Base-by-base conservation (phyloP, 1,140 invertebrate species). In the Riptortus pedestris region DNA sequence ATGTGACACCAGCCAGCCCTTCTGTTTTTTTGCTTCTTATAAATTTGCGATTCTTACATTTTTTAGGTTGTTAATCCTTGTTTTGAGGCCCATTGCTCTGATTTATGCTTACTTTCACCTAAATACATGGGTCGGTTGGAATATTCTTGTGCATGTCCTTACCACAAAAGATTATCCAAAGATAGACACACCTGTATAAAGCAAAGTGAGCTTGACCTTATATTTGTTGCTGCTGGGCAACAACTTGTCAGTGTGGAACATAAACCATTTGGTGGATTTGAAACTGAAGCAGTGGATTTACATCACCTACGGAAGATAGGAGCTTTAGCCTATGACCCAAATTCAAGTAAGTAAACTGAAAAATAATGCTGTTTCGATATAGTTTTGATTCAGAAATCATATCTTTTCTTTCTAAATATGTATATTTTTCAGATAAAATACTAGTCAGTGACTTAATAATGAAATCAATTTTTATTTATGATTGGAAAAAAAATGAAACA, bases 51-150 rank as follows among this genome's bases (percentile, higher is more conserved):
- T n/a, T n/a, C n/a, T n/a, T n/a, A 38, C 14, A 38, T 58, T 66
- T 70, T 67, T 65, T 47, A 77, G 74, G 60, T 68, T n/a, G 18
- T 14, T 0, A 90, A 92, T 76, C 85, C 87, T 5, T 96, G 93
- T 72, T 70, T 70, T 20, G 67, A 74, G 51, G 74, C 80, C 31
- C 72, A 77, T 0, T 96, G 93, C 72, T 85, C 82, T 22, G 85
- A 95, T 71, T 72, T 96, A 20, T 96, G 93, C 70, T 73, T 96
- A 1, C 72, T 95, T 29, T 80, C 81, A 3, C 82, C 83, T 0
- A 75, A 75, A 24, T 22, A 45, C 27, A n/a, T 9, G 9, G 75
- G 70, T 0, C 76, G 72, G 0, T 61, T 59, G 1, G 24, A 16
- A 11, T 85, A 83, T 69, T 77, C 77, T 0, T 96, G 93, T 74